Base-by-base conservation (phyloP, 23 tunicate genomes). In the Styela clava region DNA sequence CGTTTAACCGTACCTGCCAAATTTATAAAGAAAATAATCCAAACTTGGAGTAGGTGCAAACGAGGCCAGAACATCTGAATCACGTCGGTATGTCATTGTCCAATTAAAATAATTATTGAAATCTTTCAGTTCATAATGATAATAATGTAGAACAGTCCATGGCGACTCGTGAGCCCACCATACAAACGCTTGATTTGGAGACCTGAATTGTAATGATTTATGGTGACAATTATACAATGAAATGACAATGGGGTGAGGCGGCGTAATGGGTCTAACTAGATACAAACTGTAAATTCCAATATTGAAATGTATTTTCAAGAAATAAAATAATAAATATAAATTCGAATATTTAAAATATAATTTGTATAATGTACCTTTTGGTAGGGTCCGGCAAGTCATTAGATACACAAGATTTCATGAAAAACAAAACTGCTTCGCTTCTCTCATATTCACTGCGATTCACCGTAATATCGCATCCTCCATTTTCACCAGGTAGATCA, bases 121-220 rank as follows among this genome's bases (percentile, higher is more conserved):
- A 3, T 82, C 90, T 29, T 35, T 72, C 34, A 86, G 37, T 12
- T 64, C 36, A 9, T 82, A 64, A 35, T 33, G 80, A 34, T 72
- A 82, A 34, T 81, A 86, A 63, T 86, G 51, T 2, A 26, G 74
- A 7, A 72, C 79, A 7, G 85, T 80, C 81, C 84, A 86, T 1
- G 85, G 85, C 34, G 79, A 68, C 34, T 86, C 90, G 24, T 73
- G 80, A n/a, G 86, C 72, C 84, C 84, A 86, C 90, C 90, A 86
- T 28, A 73, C 90, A 64, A 70, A 86, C n/a, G 63, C 85, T 67
- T 86, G 90, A 79, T 79, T n/a, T n/a, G n/a, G n/a, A n/a, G n/a
- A n/a, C n/a, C n/a, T n/a, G n/a, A n/a, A n/a, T n/a, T n/a, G n/a
- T n/a, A n/a, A n/a, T n/a, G n/a, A n/a, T n/a, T n/a, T n/a, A n/a